A percentile compares a stretch with the other conserved stretches of the same genome.
Evolutionary conservation across 2,888 invertebrate genomes (phyloP).

Genomic region (Cataglyphis altisquamis): DNA sequence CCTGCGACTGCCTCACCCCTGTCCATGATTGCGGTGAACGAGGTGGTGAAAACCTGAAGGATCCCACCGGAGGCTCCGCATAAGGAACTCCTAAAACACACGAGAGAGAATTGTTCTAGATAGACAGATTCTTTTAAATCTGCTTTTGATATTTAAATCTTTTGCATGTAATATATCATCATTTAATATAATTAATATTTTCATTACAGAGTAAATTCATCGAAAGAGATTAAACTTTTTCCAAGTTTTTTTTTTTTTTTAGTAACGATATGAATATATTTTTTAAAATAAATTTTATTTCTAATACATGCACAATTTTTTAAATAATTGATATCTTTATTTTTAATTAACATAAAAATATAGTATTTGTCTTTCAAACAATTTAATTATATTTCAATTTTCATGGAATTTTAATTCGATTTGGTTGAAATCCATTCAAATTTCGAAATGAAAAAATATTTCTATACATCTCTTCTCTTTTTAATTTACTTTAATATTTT

Average conservation of each 20-base stretch:
- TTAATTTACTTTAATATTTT: background rate
- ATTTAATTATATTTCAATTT: background rate
- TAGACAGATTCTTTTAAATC: background rate
- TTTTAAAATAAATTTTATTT: background rate
- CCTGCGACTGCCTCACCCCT: slow-evolving; percentile 90
- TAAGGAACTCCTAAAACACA: slow-evolving; percentile 90
- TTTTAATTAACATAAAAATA: background rate
- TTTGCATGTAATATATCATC: background rate
- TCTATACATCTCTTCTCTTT: background rate
- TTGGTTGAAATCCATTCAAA: background rate
- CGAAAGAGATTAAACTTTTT: background rate
- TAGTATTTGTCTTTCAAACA: background rate
- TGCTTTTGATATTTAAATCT: background rate
- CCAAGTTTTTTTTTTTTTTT: background rate
- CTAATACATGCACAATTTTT: background rate
- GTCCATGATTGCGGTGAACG: slow-evolving; percentile 94
- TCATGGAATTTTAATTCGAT: background rate
- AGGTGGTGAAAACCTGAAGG: slow-evolving; percentile 94
- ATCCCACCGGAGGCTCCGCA: slow-evolving; percentile 92
- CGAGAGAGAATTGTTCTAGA: background rate
- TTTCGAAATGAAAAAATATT: background rate
- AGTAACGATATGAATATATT: background rate
- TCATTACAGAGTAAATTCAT: background rate
- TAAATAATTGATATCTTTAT: background rate
- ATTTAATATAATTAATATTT: background rate